Evolutionary conservation across 2,888 invertebrate species (phyloP).

Genomic region (Empis stercorea): DNA sequence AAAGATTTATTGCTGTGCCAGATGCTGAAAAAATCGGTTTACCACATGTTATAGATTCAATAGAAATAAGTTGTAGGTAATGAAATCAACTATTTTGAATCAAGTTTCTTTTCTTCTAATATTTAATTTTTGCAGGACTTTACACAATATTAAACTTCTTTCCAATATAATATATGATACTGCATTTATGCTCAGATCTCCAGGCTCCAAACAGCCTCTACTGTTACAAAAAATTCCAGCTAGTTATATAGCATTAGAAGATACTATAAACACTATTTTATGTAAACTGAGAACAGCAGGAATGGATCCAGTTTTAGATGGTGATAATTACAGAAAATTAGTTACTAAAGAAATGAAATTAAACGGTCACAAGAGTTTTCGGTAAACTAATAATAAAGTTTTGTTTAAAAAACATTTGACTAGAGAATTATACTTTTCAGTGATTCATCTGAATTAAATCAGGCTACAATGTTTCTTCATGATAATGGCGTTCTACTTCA

Average conservation of each 20-base stretch:
- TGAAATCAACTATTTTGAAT: too few relatives aligned
- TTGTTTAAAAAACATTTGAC: too few relatives aligned
- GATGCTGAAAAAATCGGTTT: constrained; percentile 94
- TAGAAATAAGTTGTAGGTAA: constrained; percentile 64
- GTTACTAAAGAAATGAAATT: constrained; percentile 35
- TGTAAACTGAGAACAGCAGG: constrained; percentile 55
- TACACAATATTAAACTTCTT: constrained; percentile 78
- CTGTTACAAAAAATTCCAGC: constrained; percentile 92
- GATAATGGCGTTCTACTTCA: constrained; percentile 93
- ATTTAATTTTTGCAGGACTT: constrained; percentile 42
- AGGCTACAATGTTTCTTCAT: constrained; percentile 93
- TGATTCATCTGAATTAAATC: constrained; percentile 82
- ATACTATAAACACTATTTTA: constrained; percentile 73
- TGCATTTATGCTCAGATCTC: constrained; percentile 79
- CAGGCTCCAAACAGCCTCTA: constrained; percentile 80
- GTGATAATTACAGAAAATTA: constrained; percentile 55
- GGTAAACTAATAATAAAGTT: constrained; percentile 14
- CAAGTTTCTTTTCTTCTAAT: constrained; percentile 2
- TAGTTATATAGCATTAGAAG: constrained; percentile 87
- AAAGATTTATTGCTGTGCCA: constrained; percentile 79
- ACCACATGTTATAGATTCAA: constrained; percentile 82
- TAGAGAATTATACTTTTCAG: too few relatives aligned
- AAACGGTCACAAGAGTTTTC: constrained; percentile 34
- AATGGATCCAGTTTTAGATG: constrained; percentile 68
- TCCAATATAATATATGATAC: constrained; percentile 89